phyloP scores from a whole-genome alignment of 37 sponge, comb jelly and placozoan species.

The Agelas oroides region DNA sequence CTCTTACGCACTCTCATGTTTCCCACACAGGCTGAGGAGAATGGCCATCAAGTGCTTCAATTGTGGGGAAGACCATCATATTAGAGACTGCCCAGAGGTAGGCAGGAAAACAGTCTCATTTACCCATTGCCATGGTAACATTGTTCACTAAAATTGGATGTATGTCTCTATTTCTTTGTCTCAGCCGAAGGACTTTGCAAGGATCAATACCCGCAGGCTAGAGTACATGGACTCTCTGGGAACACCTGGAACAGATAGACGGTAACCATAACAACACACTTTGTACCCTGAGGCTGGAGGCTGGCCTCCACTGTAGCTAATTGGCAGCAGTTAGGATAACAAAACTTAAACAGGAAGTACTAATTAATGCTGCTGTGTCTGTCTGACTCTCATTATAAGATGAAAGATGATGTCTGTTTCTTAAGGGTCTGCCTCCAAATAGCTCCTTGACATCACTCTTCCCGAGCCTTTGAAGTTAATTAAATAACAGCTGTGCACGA shows the following conservation, averaged over 20 bases:
- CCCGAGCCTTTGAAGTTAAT: too few relatives aligned
- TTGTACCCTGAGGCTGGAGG: background rate
- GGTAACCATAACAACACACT: background rate
- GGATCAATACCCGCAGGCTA: background rate
- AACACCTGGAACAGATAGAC: constrained; percentile 7
- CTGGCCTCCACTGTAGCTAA: too few relatives aligned
- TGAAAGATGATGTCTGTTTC: too few relatives aligned
- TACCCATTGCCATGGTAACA: too few relatives aligned
- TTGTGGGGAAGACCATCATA: constrained; percentile 73
- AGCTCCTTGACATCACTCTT: too few relatives aligned
- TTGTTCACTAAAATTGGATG: too few relatives aligned
- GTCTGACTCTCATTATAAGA: too few relatives aligned
- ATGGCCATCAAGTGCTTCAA: constrained; percentile 72
- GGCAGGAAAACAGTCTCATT: background rate
- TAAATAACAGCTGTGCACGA: too few relatives aligned
- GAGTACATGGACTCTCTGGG: constrained; percentile 5
- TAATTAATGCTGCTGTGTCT: too few relatives aligned
- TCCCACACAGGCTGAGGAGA: constrained; percentile 18
- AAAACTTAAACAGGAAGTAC: too few relatives aligned
- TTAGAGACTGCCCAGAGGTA: constrained; percentile 65
- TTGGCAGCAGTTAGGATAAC: too few relatives aligned
- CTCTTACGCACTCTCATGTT: background rate
- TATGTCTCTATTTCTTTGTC: background rate
- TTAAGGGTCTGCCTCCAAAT: too few relatives aligned
- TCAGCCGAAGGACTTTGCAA: constrained; percentile 13